Evolutionary conservation across 2,797 vertebrate species (phyloP).

Genomic region (Rhadinocentrus ornatus): DNA sequence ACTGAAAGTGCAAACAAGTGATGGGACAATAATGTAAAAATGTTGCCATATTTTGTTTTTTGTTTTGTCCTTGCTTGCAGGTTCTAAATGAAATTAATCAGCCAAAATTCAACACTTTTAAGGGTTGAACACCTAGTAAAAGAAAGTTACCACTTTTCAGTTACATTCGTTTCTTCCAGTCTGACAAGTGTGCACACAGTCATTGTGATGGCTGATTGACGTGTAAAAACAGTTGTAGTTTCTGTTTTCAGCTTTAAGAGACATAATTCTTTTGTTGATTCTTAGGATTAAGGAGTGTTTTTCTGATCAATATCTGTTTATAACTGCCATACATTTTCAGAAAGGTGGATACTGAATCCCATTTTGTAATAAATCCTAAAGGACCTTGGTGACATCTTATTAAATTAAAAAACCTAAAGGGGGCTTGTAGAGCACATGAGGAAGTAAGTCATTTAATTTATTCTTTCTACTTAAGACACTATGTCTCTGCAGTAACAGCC

Average conservation of each 20-base stretch:
- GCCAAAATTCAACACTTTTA: slow-evolving; percentile 7
- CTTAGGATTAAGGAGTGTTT: background rate
- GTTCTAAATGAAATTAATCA: background rate
- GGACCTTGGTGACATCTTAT: slow-evolving; percentile 39
- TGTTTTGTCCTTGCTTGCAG: background rate
- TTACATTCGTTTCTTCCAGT: background rate
- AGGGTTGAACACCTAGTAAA: background rate
- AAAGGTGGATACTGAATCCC: background rate
- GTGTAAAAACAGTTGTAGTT: no score
- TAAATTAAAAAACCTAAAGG: slow-evolving; percentile 30
- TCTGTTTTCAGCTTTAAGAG: background rate
- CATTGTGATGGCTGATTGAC: background rate
- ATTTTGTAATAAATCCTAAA: slow-evolving; percentile 32
- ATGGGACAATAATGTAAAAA: slow-evolving; percentile 1
- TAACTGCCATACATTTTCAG: slow-evolving; percentile 1
- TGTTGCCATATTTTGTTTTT: background rate
- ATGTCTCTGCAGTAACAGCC: no score
- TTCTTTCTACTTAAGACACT: no score
- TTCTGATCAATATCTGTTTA: background rate
- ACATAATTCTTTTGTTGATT: background rate
- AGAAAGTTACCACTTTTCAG: background rate
- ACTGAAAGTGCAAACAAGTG: slow-evolving; percentile 4
- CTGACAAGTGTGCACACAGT: background rate
- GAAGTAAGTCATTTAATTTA: no score
- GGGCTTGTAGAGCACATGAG: slow-evolving; percentile 23